Percentiles rank a stretch among this genome's conserved stretches.
Evolutionary conservation across 2,888 invertebrate genomes (phyloP).

Genomic region (Lochmaea capreae): DNA sequence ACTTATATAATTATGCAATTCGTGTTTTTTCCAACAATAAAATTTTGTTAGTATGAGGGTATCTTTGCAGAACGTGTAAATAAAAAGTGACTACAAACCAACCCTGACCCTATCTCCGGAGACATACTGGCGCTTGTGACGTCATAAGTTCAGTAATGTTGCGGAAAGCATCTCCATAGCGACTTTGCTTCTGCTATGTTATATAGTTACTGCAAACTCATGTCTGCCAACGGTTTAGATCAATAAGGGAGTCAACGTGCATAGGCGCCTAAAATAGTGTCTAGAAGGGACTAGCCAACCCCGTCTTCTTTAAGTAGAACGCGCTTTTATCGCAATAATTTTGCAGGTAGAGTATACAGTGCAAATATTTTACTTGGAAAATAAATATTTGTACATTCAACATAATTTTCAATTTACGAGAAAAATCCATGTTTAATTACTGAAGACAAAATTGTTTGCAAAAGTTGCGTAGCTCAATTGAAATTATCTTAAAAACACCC

Average conservation of each 20-base stretch:
- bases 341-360: not conserved
- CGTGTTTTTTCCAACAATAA: not conserved
- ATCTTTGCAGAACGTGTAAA: not conserved
- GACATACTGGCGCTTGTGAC: slow-evolving; percentile 63
- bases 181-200: slow-evolving; percentile 57
- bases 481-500: too few species aligned
- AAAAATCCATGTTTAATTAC: too few species aligned
- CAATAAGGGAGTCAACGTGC: slow-evolving; percentile 45
- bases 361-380: too few species aligned
- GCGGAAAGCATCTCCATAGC: slow-evolving; percentile 63
- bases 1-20: not conserved
- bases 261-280: slow-evolving; percentile 15
- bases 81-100: slow-evolving; percentile 5
- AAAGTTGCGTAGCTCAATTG: too few species aligned
- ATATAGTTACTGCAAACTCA: slow-evolving; percentile 54
- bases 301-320: not conserved
- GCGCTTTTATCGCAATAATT: not conserved
- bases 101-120: slow-evolving; percentile 69
- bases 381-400: not conserved
- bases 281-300: slow-evolving; percentile 11
- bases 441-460: too few species aligned
- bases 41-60: not conserved
- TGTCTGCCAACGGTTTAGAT: slow-evolving; percentile 47
- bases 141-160: slow-evolving; percentile 63
- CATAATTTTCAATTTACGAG: too few species aligned